A percentile compares a stretch with the other conserved stretches of the same genome.
phyloP scores from a whole-genome alignment of 2,113 vertebrate species.

The Ctenomys sociabilis region DNA sequence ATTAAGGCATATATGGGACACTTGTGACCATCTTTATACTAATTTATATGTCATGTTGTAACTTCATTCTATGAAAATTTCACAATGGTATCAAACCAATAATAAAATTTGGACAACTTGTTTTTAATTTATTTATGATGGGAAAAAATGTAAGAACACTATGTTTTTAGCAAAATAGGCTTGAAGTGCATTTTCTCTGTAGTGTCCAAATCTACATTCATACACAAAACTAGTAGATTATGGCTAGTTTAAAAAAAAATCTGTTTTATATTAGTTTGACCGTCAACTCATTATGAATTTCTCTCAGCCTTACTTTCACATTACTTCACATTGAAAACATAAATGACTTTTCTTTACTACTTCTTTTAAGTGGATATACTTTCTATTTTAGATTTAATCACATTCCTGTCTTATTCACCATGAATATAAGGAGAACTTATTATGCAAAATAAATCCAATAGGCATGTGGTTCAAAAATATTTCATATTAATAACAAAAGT shows the following conservation, averaged over 20 bases:
- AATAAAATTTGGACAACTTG: conserved; percentile 1
- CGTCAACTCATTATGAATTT: conserved; percentile 40
- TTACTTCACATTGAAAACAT: conserved; percentile 35
- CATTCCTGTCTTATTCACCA: conserved; percentile 65
- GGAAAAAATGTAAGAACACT: background rate
- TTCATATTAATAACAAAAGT: conserved; percentile 69
- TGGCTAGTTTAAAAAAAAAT: conserved; percentile 46
- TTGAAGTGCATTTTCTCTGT: conserved; percentile 5
- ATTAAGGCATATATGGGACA: background rate
- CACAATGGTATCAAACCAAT: background rate
- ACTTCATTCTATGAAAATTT: conserved; percentile 22
- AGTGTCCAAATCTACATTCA: conserved; percentile 10
- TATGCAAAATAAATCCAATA: conserved; percentile 54
- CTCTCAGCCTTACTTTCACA: conserved; percentile 36
- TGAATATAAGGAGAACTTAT: conserved; percentile 37
- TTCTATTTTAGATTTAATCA: conserved; percentile 61
- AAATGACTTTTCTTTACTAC: conserved; percentile 8
- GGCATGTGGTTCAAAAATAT: conserved; percentile 58
- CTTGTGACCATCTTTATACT: conserved; percentile 1
- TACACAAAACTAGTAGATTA: conserved; percentile 20
- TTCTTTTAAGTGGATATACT: conserved; percentile 41
- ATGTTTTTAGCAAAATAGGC: conserved; percentile 43
- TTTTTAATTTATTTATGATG: conserved; percentile 28
- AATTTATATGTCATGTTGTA: background rate
- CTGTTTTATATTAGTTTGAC: conserved; percentile 51